Percentiles rank a stretch among this genome's conserved stretches.
These are phyloP conservation scores for Propithecus deckenii DNA, from an alignment of 2,797 vertebrate species.

Conservation along the genomic window DNA sequence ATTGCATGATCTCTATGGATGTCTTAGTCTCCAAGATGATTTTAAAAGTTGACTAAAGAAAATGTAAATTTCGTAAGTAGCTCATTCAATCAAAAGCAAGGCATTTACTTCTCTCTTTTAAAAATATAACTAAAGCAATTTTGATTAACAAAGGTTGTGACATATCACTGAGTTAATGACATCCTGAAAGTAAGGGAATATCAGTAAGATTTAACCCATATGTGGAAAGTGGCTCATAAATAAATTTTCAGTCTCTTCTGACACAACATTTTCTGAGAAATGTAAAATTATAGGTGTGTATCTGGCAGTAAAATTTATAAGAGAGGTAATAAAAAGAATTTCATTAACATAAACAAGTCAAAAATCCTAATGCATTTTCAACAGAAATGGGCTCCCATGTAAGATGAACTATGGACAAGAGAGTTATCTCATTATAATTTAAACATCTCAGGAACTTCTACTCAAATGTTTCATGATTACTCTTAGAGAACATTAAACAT, in stretches of 20 bases:
- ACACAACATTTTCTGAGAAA: constrained; percentile 82
- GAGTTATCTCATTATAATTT: constrained; percentile 70
- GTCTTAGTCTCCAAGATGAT: constrained; percentile 5
- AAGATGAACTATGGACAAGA: constrained; percentile 61
- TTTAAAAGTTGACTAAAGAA: constrained; percentile 26
- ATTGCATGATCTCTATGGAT: neutral
- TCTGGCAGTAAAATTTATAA: constrained; percentile 79
- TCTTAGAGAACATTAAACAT: constrained; percentile 27
- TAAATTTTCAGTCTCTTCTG: constrained; percentile 76
- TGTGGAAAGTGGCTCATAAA: constrained; percentile 77
- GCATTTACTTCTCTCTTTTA: constrained; percentile 57
- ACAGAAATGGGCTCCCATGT: constrained; percentile 58
- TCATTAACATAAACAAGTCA: constrained; percentile 80
- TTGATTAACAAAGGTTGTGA: constrained; percentile 80
- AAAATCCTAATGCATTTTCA: constrained; percentile 77
- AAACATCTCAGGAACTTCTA: constrained; percentile 38
- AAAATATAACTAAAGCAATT: constrained; percentile 69
- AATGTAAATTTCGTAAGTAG: neutral
- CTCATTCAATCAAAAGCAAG: constrained; percentile 57
- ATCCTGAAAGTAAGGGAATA: constrained; percentile 71
- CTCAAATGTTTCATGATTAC: constrained; percentile 42
- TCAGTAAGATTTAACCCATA: constrained; percentile 78
- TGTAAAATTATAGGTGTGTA: constrained; percentile 79
- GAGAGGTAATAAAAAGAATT: constrained; percentile 75
- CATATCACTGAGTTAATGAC: constrained; percentile 72